Conservation (phyloP, 2,113 vertebrate species). For the Bos javanicus region DNA sequence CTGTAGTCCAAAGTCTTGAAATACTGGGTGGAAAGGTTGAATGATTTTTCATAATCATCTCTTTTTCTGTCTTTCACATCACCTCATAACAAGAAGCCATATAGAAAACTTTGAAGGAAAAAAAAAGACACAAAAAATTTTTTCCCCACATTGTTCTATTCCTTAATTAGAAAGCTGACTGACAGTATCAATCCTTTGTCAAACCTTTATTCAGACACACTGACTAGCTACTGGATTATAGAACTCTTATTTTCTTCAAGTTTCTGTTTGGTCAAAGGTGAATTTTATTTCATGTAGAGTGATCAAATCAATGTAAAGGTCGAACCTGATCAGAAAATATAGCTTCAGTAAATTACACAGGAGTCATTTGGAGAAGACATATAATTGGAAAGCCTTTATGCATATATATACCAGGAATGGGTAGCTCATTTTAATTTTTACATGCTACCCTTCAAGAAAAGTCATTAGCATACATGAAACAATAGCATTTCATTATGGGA, state of each 20-base stretch:
- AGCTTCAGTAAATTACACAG: neutral
- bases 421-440: neutral
- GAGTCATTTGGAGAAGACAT: neutral
- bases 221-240: neutral
- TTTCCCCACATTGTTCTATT: neutral
- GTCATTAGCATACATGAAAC: neutral
- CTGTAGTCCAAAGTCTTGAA: conserved; percentile 27
- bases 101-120: conserved; percentile 34
- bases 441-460: neutral
- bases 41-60: conserved; percentile 38
- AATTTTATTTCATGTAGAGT: neutral
- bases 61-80: conserved; percentile 21
- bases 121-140: neutral
- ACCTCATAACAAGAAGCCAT: conserved; percentile 5
- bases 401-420: neutral
- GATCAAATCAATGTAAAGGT: neutral
- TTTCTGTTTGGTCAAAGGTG: neutral
- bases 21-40: conserved; percentile 15
- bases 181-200: conserved; percentile 38
- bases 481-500: neutral
- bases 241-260: neutral
- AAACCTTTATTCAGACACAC: neutral
- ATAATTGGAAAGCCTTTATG: neutral
- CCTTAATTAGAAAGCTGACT: conserved; percentile 51
- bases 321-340: neutral